Percentiles rank a stretch among this genome's conserved stretches.
Conservation (phyloP, 2,113 vertebrate species). For the Chaetorhynchus papuensis region DNA sequence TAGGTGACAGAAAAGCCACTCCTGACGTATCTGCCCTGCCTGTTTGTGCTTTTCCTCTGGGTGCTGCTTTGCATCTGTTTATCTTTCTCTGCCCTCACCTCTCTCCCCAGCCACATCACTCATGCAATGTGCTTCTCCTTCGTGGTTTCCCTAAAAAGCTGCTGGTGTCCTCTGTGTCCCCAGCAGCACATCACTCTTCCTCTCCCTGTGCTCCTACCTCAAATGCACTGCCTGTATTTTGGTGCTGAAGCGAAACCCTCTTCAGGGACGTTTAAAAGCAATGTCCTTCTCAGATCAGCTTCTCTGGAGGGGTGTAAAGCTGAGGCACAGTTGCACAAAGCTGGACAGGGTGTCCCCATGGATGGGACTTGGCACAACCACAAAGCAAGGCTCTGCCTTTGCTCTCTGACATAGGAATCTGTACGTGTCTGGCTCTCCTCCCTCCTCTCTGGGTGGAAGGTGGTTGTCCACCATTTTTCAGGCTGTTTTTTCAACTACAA, state of each 20-base stretch:
- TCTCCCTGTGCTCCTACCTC: background rate
- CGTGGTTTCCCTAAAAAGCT: background rate
- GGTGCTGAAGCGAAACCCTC: background rate
- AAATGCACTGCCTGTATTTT: background rate
- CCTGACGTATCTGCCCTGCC: background rate
- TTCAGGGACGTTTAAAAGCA: background rate
- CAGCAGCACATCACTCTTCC: background rate
- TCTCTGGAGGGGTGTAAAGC: background rate
- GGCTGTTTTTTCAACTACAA: background rate
- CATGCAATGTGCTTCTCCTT: background rate
- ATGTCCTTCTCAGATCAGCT: background rate
- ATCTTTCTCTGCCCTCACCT: background rate
- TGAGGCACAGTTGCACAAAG: background rate
- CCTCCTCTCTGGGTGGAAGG: background rate
- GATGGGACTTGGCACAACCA: background rate
- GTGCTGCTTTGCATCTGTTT: background rate
- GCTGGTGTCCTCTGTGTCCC: background rate
- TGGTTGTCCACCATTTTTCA: background rate
- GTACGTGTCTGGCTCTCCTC: background rate
- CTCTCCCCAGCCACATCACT: background rate
- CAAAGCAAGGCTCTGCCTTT: background rate
- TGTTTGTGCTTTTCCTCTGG: background rate
- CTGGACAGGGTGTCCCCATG: background rate
- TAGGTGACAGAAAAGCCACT: background rate
- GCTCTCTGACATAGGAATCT: background rate